Evolutionary conservation across 2,888 invertebrate species (phyloP), one percentile per base, ranked within the genome.

Genomic region (Podabrus alpinus): DNA sequence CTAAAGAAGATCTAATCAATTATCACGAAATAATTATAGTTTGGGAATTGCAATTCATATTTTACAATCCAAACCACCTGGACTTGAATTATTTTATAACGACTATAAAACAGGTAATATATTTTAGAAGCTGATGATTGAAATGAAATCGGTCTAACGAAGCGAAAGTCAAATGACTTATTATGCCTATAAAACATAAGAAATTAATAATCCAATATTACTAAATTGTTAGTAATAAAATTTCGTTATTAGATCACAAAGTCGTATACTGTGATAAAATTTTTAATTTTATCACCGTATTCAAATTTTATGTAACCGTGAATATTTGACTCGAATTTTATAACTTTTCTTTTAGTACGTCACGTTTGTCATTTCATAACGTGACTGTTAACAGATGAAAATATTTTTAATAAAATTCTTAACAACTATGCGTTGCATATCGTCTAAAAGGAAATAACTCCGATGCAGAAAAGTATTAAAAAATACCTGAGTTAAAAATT

Each of bases 401-500:
- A 45, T 45, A 45, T 45, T 45, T 45, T 45, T 45, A 45, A 45
- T 45, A 45, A 45, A 45, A 45, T 45, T 45, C 45, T n/a, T 45
- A 45, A n/a, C 45, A 45, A 45, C 45, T 7, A 45, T 45, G 45
- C 45, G 45, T n/a, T 45, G n/a, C 45, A 45, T 9, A n/a, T 45
- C 45, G n/a, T 5, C 2, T 7, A 45, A 45, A 7, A n/a, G n/a
- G 45, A 45, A 45, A 45, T 45, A n/a, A 5, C 45, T 45, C n/a
- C 9, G 45, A 45, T 45, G 45, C 45, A 45, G 45, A 4, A 5
- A 45, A 45, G 45, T 45, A 45, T 19, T 64, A 64, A 19, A 13
- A 64, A 64, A 17, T 64, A 64, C 62, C 62, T 64, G 62, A 19
- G 62, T 17, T 64, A 64, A 45, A 45, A 69, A 73, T 76, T 77